Percentiles rank a stretch among this genome's conserved stretches.
These are phyloP conservation scores for Anarrhichthys ocellatus DNA, from an alignment of 2,113 vertebrate species.

Conservation along the genomic window DNA sequence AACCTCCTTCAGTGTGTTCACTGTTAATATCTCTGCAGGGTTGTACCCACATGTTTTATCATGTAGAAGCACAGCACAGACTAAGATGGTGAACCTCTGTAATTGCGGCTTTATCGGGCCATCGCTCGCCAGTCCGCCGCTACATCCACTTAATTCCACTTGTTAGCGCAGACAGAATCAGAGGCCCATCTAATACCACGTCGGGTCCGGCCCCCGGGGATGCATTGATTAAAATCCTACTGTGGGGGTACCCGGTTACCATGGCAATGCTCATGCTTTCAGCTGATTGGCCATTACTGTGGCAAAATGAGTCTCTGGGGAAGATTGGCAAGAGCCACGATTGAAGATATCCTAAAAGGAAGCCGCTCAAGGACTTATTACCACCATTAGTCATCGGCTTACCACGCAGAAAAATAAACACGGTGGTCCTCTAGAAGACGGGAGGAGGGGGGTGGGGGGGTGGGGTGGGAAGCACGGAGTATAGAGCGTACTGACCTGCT, in stretches of 20 bases:
- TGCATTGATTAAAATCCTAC: conserved; percentile 69
- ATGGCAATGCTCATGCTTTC: conserved; percentile 57
- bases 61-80: conserved; percentile 18
- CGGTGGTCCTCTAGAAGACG: neutral
- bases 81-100: conserved; percentile 24
- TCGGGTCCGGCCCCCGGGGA: conserved; percentile 48
- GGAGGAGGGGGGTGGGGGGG: neutral
- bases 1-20: neutral
- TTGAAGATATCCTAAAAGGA: conserved; percentile 52
- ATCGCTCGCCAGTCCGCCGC: conserved; percentile 29
- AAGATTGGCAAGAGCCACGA: conserved; percentile 51
- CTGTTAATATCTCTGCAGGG: conserved; percentile 1
- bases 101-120: conserved; percentile 44
- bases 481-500: conserved; percentile 88
- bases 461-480: neutral
- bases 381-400: conserved; percentile 12
- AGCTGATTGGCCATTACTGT: conserved; percentile 70
- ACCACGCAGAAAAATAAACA: conserved; percentile 12
- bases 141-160: conserved; percentile 67
- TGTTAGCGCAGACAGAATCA: conserved; percentile 44
- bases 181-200: conserved; percentile 50
- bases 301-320: conserved; percentile 61
- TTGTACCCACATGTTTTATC: conserved; percentile 14
- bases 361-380: conserved; percentile 56
- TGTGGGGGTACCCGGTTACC: conserved; percentile 53